phyloP scores from a whole-genome alignment of 2,888 invertebrate genomes.

The Acleris cristana region DNA sequence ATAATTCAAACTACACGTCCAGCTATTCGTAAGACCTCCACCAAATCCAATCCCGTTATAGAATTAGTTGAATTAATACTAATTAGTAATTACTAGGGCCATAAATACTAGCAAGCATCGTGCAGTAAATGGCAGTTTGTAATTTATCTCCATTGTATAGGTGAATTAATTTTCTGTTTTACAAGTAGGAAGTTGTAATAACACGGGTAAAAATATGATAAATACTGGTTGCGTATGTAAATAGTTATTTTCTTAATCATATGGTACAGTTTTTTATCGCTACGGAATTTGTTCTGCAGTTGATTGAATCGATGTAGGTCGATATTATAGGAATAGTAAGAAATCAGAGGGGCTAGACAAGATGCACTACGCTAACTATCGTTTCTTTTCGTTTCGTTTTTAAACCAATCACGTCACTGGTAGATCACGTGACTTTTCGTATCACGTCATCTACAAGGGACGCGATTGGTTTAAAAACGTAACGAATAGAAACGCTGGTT shows the following conservation, averaged over 20 bases:
- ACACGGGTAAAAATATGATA: conserved; percentile 19
- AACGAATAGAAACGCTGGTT: too few relatives aligned
- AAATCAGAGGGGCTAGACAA: too few relatives aligned
- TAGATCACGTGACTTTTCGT: too few relatives aligned
- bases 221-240: conserved; percentile 6
- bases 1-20: neutral
- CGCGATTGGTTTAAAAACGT: too few relatives aligned
- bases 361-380: too few relatives aligned
- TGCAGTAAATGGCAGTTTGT: conserved; percentile 56
- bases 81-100: conserved; percentile 15
- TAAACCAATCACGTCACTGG: too few relatives aligned
- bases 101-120: conserved; percentile 57
- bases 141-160: conserved; percentile 50
- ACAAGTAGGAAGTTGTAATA: conserved; percentile 32
- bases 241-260: conserved; percentile 5
- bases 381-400: too few relatives aligned
- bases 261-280: neutral
- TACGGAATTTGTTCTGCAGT: too few relatives aligned
- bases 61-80: conserved; percentile 11
- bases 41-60: conserved; percentile 6
- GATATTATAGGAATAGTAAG: too few relatives aligned
- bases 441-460: too few relatives aligned
- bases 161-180: conserved; percentile 41
- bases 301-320: too few relatives aligned
- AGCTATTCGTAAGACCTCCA: neutral